Percentiles rank a stretch among this genome's conserved stretches.
Conservation (phyloP, 1,140 invertebrate genomes). For the Gerris buenoi region DNA sequence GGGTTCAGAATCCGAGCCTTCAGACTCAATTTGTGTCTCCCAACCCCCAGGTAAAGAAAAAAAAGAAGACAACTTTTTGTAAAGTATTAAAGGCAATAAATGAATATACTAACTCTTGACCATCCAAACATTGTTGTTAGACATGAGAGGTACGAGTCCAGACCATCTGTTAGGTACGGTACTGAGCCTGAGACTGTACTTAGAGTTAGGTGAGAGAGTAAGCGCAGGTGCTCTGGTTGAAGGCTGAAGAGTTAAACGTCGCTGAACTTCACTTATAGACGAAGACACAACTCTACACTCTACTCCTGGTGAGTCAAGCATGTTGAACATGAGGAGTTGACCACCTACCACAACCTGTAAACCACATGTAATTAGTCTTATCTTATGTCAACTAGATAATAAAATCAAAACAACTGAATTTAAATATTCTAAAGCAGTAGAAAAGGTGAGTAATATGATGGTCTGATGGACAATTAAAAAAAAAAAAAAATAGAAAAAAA, state of each 20-base stretch:
- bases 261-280: constrained; percentile 10
- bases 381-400: too few relatives aligned
- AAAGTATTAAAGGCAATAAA: too few relatives aligned
- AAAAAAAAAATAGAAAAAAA: too few relatives aligned
- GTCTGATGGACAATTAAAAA: too few relatives aligned
- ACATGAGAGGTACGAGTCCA: constrained; percentile 49
- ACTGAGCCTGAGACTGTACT: constrained; percentile 14
- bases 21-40: too few relatives aligned
- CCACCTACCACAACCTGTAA: constrained; percentile 37
- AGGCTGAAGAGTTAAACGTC: constrained; percentile 6
- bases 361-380: constrained; percentile 1
- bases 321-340: constrained; percentile 43
- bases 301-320: constrained; percentile 34
- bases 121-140: constrained; percentile 41
- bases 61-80: too few relatives aligned
- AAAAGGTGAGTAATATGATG: too few relatives aligned
- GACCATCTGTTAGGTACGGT: constrained; percentile 40
- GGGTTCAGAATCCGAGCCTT: too few relatives aligned
- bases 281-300: constrained; percentile 25
- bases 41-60: too few relatives aligned
- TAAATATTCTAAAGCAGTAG: too few relatives aligned
- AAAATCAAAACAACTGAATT: too few relatives aligned
- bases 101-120: constrained; percentile 62
- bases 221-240: constrained; percentile 10
- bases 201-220: constrained; percentile 12